These are phyloP conservation scores for Gymnothorax reevesii DNA, from an alignment of 2,797 vertebrate species.

Conservation along the genomic window DNA sequence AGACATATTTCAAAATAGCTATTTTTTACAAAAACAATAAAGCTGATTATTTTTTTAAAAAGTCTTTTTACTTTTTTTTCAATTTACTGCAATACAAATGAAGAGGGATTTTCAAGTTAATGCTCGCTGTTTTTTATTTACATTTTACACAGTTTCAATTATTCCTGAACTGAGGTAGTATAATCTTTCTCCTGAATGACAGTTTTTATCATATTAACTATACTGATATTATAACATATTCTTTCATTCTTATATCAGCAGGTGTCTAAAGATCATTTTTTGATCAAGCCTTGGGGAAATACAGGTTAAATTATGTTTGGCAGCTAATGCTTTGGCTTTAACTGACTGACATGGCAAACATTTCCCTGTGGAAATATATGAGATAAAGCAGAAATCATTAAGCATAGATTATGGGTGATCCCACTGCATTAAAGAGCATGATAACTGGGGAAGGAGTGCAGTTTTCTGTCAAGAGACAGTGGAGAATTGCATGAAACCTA, in stretches of 20 bases:
- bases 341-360: constrained; percentile 57
- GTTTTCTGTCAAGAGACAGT: constrained; percentile 56
- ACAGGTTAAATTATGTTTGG: constrained; percentile 55
- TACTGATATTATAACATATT: constrained; percentile 67
- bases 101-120: no score
- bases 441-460: constrained; percentile 56
- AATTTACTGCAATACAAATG: no score
- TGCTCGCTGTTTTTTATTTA: no score
- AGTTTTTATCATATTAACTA: constrained; percentile 68
- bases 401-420: constrained; percentile 70
- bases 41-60: no score
- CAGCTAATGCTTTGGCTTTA: constrained; percentile 43
- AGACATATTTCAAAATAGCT: no score
- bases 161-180: constrained; percentile 38
- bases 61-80: no score
- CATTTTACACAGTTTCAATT: no score
- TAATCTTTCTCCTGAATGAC: constrained; percentile 51
- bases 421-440: constrained; percentile 55
- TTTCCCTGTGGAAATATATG: constrained; percentile 68
- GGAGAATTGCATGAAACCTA: constrained; percentile 62
- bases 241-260: constrained; percentile 28
- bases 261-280: constrained; percentile 56
- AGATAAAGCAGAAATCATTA: constrained; percentile 67
- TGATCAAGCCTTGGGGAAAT: constrained; percentile 58
- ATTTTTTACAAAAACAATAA: no score